Conservation (phyloP, 2,113 vertebrate genomes). For the Mormoops blainvillei region DNA sequence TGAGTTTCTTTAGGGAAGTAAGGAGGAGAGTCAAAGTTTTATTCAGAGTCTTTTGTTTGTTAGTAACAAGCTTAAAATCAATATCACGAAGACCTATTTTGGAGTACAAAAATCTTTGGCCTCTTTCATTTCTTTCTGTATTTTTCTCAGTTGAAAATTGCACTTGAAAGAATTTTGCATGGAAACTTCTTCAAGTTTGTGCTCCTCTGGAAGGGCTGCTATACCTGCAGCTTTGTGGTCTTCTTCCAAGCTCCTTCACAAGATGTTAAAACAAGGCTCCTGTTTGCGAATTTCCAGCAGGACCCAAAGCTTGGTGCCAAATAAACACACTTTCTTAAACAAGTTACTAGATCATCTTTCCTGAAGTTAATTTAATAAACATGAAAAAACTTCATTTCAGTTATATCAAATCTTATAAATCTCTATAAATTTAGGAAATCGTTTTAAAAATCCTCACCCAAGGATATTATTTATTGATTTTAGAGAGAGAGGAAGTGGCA, state of each 20-base stretch:
- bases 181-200: too few relatives aligned
- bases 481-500: too few relatives aligned
- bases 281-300: neutral
- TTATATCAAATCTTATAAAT: neutral
- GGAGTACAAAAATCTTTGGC: neutral
- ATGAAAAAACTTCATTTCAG: neutral
- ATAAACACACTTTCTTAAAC: neutral
- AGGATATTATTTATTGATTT: too few relatives aligned
- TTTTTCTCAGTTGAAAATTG: too few relatives aligned
- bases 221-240: too few relatives aligned
- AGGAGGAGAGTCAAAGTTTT: neutral
- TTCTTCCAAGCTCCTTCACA: too few relatives aligned
- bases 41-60: neutral
- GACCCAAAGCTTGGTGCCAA: neutral
- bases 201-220: too few relatives aligned
- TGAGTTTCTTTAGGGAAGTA: neutral
- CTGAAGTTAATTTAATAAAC: neutral
- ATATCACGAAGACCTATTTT: neutral
- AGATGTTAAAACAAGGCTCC: neutral
- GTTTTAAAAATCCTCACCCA: neutral
- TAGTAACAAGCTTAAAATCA: neutral
- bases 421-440: neutral
- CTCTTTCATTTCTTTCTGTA: too few relatives aligned
- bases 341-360: neutral
- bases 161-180: too few relatives aligned